Base-by-base conservation (phyloP, 2,113 vertebrate species). In the Pterocles gutturalis region DNA sequence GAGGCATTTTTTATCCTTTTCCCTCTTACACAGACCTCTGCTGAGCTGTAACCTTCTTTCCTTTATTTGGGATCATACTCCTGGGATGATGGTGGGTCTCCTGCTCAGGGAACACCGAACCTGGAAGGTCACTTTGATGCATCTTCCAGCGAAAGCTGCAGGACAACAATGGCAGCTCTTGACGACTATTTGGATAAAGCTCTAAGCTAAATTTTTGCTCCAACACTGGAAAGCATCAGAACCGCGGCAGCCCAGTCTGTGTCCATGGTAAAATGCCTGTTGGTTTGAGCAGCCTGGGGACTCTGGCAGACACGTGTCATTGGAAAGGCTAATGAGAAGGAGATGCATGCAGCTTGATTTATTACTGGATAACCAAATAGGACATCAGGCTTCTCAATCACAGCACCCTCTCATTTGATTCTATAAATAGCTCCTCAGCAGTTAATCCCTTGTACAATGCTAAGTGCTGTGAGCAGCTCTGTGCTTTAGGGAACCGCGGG, bases 351-450 rank as follows among this genome's bases (percentile, higher is more conserved):
- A 94, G 73, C n/a, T 87, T 75, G 69, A 86, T 96, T 95, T 87
- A 78, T 95, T 89, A 48, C 43, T 70, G 91, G n/a, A 46, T 75
- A 75, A 66, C 22, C 8, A 61, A 92, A 67, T 5, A 84, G 29
- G 28, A 66, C 75, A 92, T 54, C 76, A 66, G 33, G 29, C 21
- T 80, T 81, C 48, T 86, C 58, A 87, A 49, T 80, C 31, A 81
- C 38, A 73, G 48, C 4, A 81, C 4, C 12, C 6, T 78, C 15
- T 83, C 58, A 75, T 60, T 84, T 53, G 51, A 55, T 66, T 60
- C 33, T 67, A 89, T 92, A 95, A 96, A 96, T 75, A 92, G 29
- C 33, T 89, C 14, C 31, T 66, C 6, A 43, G 22, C 89, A 89
- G 48, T 78, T 71, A 78, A 89, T 43, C 18, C 79, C 10, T 83